Base-by-base conservation (phyloP, 1,140 invertebrate species). In the Hyposmocoma kahamanoa region DNA sequence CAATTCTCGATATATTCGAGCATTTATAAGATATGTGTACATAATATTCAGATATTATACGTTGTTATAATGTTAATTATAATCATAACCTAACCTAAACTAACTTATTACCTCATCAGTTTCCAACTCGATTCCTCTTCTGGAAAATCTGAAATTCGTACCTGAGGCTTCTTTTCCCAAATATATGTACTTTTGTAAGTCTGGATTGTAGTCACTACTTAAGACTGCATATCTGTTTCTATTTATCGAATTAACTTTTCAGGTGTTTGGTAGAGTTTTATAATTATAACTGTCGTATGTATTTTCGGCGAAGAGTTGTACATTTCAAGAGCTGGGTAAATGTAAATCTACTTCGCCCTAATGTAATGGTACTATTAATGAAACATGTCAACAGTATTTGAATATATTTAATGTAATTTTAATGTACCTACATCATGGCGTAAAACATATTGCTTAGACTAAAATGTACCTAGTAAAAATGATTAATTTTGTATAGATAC, bases 251-350 rank as follows among this genome's bases (percentile, higher is more conserved):
- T 13, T 36, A 2, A 36, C 18, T n/a, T 15, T 36, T 36, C 32
- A 36, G 32, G 18, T 36, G n/a, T n/a, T 26, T 36, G 15, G 32
- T 36, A 36, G 32, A 17, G 18, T 36, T 36, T 36, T n/a, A n/a
- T n/a, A 17, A 26, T 26, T 11, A 26, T 26, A 36, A 17, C 2
- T n/a, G 32, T 17, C 9, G 24, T 26, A 26, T 4, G 8, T 34
- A 34, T 47, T 38, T 47, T 22, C 44, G 59, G 74, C 67, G 73
- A 79, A 72, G 59, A 67, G 67, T 72, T 82, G 47, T 80, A 83
- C 74, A 77, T 82, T 84, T 78, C 65, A 53, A 55, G 71, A 81
- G 80, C 80, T 84, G 78, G 78, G 74, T 47, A 75, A 84, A 81
- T 82, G 76, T 82, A 76, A 59, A 73, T 73, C 68, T 70, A 43